Conservation (phyloP, 2,113 vertebrate genomes). For the Eidolon helvum region DNA sequence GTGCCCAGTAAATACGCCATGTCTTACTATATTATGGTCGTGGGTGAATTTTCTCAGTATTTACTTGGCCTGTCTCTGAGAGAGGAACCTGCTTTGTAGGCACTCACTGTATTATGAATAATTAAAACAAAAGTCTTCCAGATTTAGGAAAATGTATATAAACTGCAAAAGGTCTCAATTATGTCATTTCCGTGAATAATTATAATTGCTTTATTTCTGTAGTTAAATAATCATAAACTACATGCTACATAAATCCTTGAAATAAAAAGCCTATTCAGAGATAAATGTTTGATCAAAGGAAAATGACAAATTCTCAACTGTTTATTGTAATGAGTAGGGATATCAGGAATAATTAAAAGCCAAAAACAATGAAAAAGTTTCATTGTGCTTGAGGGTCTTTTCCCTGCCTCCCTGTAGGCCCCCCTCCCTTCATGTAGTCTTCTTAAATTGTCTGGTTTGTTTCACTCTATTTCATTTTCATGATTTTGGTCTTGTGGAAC, state of each 20-base stretch:
- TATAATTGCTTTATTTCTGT: conserved; percentile 23
- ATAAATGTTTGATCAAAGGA: neutral
- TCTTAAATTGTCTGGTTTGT: neutral
- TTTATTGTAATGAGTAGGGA: neutral
- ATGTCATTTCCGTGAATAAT: conserved; percentile 3
- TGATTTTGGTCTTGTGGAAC: neutral
- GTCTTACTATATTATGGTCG: neutral
- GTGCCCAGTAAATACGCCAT: neutral
- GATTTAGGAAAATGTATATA: conserved; percentile 30
- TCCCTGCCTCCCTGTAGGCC: accelerated
- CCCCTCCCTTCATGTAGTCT: neutral
- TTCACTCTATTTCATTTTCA: neutral
- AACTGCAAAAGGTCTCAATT: conserved; percentile 37
- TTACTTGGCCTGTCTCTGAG: neutral
- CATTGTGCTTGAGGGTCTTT: neutral
- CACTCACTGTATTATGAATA: neutral
- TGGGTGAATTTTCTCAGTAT: neutral
- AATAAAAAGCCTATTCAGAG: conserved; percentile 19
- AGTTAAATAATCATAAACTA: conserved; percentile 35
- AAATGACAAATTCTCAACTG: neutral
- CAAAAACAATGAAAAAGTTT: neutral
- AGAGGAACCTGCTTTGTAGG: neutral
- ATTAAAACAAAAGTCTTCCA: neutral
- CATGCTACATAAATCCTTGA: conserved; percentile 22
- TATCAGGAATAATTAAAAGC: conserved; percentile 19